Evolutionary conservation across 1,140 invertebrate species (phyloP).

Genomic region (Homarus americanus): DNA sequence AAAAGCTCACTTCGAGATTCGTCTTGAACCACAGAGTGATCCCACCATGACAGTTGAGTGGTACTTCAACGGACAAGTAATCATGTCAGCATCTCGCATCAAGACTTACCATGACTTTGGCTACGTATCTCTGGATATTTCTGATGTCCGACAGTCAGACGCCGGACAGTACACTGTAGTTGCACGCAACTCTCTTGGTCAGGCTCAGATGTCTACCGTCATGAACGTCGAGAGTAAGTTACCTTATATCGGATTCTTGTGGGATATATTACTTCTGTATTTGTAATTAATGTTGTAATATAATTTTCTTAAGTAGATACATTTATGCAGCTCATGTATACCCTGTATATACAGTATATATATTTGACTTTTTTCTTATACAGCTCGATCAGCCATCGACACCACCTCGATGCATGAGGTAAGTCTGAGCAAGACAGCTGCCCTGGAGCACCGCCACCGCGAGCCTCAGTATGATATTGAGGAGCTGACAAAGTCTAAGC

Average conservation of each 20-base stretch:
- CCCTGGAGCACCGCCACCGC: constrained; percentile 91
- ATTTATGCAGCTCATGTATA: not conserved
- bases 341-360: too few species aligned
- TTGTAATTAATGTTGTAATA: not conserved
- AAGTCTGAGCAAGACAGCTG: constrained; percentile 91
- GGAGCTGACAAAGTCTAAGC: constrained; percentile 95
- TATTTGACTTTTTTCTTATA: constrained; percentile 76
- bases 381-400: constrained; percentile 84
- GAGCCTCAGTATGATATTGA: constrained; percentile 93
- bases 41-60: constrained; percentile 90
- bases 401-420: constrained; percentile 91
- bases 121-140: constrained; percentile 95
- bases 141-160: constrained; percentile 91
- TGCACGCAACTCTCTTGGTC: constrained; percentile 91
- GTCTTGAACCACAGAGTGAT: constrained; percentile 95
- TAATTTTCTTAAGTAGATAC: not conserved
- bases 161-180: constrained; percentile 92
- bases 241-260: not conserved
- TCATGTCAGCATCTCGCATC: constrained; percentile 86
- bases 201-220: constrained; percentile 87
- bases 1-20: constrained; percentile 96
- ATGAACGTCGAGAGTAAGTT: constrained; percentile 88
- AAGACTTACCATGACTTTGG: constrained; percentile 97
- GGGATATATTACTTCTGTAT: not conserved
- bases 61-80: constrained; percentile 88